Base-by-base conservation (phyloP, 1,140 invertebrate genomes). In the Hycleus cichorii region DNA sequence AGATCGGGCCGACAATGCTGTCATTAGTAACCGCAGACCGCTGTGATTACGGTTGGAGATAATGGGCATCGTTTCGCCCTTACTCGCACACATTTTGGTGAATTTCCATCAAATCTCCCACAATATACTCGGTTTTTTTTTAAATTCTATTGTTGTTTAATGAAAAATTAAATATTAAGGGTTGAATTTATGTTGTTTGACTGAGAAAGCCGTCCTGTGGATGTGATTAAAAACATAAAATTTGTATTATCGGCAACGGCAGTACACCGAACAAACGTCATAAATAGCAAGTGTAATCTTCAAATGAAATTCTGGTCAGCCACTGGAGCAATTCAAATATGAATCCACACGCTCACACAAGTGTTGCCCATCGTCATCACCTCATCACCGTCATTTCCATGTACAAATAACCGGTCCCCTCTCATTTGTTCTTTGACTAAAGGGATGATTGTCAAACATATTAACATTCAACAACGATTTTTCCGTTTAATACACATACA, bases 381-480 rank as follows among this genome's bases (percentile, higher is more conserved):
- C 32, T 32, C 32, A 32, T 32, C 32, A 32, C 32, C 56, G 44
- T 43, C n/a, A 59, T 63, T 63, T 56, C 39, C 57, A 63, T 63
- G 52, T 60, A 39, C 58, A 63, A 63, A 63, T 59, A 63, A 56
- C 27, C 44, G 39, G 12, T 46, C 43, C 12, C 32, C 25, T 48
- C 27, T 32, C 32, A 38, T 47, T 46, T 18, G 8, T 12, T 39
- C 39, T 27, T 39, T 10, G 26, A 27, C 38, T 12, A 25, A 47
- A 47, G 27, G 47, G 57, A 40, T 52, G n/a, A 26, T 47, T 63
- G 60, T 18, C 58, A 56, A 62, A 62, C 60, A 62, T 49, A 62
- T 63, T 63, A 63, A 59, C 57, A 63, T 63, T 59, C 61, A 59
- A 59, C 57, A 63, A 57, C 47, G 49, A 11, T 59, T 63, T 63